These are phyloP conservation scores for Probaryconus sp. DNA, from an alignment of 1,140 invertebrate genomes.

Conservation along the genomic window DNA sequence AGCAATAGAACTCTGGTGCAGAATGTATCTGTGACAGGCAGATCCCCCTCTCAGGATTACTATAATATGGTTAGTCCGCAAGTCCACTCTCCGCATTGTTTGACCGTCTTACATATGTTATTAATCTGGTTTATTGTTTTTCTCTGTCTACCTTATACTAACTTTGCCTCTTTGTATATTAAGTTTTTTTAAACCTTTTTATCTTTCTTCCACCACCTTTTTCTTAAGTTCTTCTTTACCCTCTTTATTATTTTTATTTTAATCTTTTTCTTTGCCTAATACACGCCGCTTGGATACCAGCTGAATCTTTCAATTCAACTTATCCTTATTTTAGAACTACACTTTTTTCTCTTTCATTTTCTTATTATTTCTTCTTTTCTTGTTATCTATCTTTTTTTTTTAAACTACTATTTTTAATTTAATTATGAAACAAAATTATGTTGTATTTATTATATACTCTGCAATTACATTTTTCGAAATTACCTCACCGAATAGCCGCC, in stretches of 20 bases:
- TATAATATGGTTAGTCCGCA: constrained; percentile 78
- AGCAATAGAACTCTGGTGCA: constrained; percentile 80
- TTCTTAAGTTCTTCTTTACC: too few species aligned
- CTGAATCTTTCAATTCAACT: constrained; percentile 32
- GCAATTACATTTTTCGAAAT: constrained; percentile 43
- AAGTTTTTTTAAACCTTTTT: constrained; percentile 35
- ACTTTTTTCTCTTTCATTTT: constrained; percentile 12
- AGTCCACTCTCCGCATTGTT: constrained; percentile 79
- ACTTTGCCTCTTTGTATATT: constrained; percentile 34
- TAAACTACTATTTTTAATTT: constrained; percentile 6
- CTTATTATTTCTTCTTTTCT: constrained; percentile 13
- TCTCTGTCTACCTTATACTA: constrained; percentile 47
- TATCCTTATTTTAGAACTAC: constrained; percentile 26
- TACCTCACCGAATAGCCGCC: constrained; percentile 55
- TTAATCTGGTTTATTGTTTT: constrained; percentile 64
- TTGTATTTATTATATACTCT: constrained; percentile 26
- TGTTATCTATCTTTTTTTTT: constrained; percentile 18
- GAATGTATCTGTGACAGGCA: constrained; percentile 80
- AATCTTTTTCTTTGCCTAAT: constrained; percentile 47
- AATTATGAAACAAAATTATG: constrained; percentile 14
- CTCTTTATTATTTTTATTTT: too few species aligned
- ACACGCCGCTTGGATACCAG: constrained; percentile 57
- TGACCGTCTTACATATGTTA: constrained; percentile 77
- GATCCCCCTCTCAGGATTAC: constrained; percentile 80
- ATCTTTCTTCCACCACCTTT: too few species aligned